Percentiles rank a stretch among this genome's conserved stretches.
phyloP scores from a whole-genome alignment of 1,140 invertebrate genomes.

The Zaprionus kolodkinae region DNA sequence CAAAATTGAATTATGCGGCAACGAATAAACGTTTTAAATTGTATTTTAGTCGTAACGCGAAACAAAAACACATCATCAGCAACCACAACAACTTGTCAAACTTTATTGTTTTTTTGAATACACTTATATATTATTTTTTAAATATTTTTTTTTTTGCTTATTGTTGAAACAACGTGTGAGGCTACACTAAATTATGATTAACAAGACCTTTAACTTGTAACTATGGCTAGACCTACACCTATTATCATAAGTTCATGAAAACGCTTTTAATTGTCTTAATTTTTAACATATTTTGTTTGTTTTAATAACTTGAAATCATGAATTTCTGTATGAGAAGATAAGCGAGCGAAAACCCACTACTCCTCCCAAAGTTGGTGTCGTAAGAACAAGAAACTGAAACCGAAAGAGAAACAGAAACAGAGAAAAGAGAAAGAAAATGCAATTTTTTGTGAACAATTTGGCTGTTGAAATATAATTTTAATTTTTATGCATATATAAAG shows the following conservation, averaged over 20 bases:
- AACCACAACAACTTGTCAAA: conserved; percentile 6
- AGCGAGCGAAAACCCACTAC: conserved; percentile 5
- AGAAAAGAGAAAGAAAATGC: conserved; percentile 65
- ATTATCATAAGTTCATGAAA: conserved; percentile 33
- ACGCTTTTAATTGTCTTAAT: conserved; percentile 42
- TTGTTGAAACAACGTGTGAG: conserved; percentile 44
- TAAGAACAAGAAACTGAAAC: conserved; percentile 17
- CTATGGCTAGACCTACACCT: conserved; percentile 23
- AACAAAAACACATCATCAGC: conserved; percentile 14
- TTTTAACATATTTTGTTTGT: conserved; percentile 23
- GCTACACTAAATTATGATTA: conserved; percentile 25
- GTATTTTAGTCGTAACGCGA: conserved; percentile 25
- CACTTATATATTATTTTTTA: conserved; percentile 11
- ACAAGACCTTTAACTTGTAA: conserved; percentile 2
- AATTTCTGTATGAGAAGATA: conserved; percentile 24
- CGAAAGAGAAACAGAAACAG: conserved; percentile 6
- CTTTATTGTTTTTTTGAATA: conserved; percentile 6
- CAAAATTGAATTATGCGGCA: conserved; percentile 38
- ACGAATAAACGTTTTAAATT: conserved; percentile 28
- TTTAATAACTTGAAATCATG: conserved; percentile 10
- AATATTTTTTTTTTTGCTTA: conserved; percentile 27
- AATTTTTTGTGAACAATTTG: conserved; percentile 82
- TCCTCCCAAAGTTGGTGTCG: conserved; percentile 56
- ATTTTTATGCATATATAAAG: conserved; percentile 49
- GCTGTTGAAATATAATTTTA: conserved; percentile 77